Percentiles rank a stretch among this genome's conserved stretches.
phyloP scores from a whole-genome alignment of 2,113 vertebrate species.

The Pungitius pungitius region DNA sequence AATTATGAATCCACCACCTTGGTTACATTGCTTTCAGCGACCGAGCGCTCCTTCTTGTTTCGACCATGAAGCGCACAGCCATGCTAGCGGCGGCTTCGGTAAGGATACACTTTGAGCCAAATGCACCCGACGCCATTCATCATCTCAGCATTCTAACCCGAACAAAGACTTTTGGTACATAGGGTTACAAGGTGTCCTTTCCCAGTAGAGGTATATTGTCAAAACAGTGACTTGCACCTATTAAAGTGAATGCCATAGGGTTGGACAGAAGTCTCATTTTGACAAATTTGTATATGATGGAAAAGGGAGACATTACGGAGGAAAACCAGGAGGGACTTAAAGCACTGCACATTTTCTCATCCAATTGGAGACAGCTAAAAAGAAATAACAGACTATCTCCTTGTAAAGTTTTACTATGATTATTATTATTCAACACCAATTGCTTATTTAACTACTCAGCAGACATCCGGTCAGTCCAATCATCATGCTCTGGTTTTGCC shows the following conservation, averaged over 20 bases:
- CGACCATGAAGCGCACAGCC: neutral
- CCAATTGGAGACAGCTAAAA: neutral
- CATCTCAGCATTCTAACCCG: neutral
- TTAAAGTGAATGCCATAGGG: constrained; percentile 1
- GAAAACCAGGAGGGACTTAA: neutral
- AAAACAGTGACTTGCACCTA: neutral
- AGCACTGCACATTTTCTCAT: neutral
- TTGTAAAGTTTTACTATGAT: too few species aligned
- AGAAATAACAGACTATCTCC: too few species aligned
- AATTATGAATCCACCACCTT: neutral
- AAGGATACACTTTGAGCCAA: neutral
- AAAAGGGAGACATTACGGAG: neutral
- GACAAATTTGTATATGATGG: neutral
- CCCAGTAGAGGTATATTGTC: neutral
- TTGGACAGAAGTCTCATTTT: neutral
- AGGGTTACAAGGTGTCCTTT: neutral
- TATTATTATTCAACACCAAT: too few species aligned
- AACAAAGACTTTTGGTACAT: neutral
- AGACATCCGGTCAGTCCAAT: too few species aligned
- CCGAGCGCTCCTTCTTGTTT: neutral
- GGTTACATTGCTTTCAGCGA: constrained; percentile 1
- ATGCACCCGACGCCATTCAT: too few species aligned
- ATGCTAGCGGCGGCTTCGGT: neutral
- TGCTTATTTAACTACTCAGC: too few species aligned
- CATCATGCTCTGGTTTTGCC: too few species aligned